A percentile compares a stretch with the other conserved stretches of the same genome.
Evolutionary conservation across 2,888 invertebrate species (phyloP).

Genomic region (Drosophila formosana): DNA sequence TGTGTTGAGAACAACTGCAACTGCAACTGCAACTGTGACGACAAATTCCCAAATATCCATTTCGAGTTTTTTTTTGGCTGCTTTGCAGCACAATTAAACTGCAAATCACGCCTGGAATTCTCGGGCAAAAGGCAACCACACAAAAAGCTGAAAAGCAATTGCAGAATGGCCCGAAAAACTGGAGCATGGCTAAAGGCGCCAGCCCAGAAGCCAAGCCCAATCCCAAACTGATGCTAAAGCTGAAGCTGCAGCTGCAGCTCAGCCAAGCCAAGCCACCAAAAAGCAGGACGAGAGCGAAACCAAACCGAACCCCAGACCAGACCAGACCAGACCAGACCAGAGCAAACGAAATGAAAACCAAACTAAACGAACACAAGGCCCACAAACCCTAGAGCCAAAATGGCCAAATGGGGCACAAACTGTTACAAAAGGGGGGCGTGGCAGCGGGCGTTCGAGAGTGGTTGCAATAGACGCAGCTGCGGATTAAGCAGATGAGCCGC

Average conservation of each 20-base stretch:
- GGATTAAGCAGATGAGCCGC: constrained; percentile 54
- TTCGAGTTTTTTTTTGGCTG: constrained; percentile 51
- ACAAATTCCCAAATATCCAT: constrained; percentile 40
- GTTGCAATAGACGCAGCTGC: constrained; percentile 27
- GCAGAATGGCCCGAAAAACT: constrained; percentile 68
- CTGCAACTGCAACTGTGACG: not conserved
- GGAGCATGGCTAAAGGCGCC: constrained; percentile 68
- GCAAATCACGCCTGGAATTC: constrained; percentile 75
- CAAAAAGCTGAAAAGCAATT: constrained; percentile 72
- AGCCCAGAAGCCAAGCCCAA: constrained; percentile 19
- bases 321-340: constrained; percentile 21
- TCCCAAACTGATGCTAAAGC: constrained; percentile 29
- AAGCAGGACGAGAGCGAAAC: not conserved
- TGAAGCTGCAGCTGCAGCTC: constrained; percentile 46
- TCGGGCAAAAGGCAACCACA: constrained; percentile 69
- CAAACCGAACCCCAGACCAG: constrained; percentile 30
- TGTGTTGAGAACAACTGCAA: constrained; percentile 23
- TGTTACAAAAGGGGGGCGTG: not conserved
- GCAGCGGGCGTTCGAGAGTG: not conserved
- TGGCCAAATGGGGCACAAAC: constrained; percentile 26
- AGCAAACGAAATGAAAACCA: constrained; percentile 27
- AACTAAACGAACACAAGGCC: constrained; percentile 22
- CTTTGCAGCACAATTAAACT: constrained; percentile 77
- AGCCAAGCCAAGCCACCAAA: constrained; percentile 12
- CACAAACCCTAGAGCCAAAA: constrained; percentile 19